Percentiles rank a stretch among this genome's conserved stretches.
These are phyloP conservation scores for Agonopterix heracliana DNA, from an alignment of 2,888 invertebrate genomes.

Conservation along the genomic window DNA sequence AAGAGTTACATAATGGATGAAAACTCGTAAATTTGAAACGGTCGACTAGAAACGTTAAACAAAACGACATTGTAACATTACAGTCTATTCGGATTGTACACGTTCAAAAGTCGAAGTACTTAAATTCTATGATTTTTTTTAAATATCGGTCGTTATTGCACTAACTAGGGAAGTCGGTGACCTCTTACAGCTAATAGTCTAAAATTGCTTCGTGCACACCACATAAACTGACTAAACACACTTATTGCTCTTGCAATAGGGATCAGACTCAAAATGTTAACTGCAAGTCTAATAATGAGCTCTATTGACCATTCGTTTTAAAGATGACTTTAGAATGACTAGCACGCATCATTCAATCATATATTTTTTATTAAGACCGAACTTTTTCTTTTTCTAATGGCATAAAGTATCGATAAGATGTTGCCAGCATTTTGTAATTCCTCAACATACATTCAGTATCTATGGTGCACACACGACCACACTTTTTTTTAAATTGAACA, in stretches of 20 bases:
- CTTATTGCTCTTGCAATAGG: constrained; percentile 21
- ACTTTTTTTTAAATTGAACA: constrained; percentile 30
- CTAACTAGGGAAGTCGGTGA: constrained; percentile 43
- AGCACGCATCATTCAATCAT: too few relatives aligned
- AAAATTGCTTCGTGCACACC: constrained; percentile 52
- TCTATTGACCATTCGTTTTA: too few relatives aligned
- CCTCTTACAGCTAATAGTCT: constrained; percentile 20
- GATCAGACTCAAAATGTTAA: background rate
- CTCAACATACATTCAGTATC: too few relatives aligned
- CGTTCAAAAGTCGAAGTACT: constrained; percentile 63
- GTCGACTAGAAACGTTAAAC: background rate
- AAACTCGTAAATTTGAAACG: too few relatives aligned
- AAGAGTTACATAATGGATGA: too few relatives aligned
- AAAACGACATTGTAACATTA: constrained; percentile 36
- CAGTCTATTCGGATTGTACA: constrained; percentile 73
- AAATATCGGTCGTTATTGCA: constrained; percentile 48
- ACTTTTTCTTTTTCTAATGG: too few relatives aligned
- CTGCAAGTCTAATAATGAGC: too few relatives aligned
- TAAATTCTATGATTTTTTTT: constrained; percentile 30
- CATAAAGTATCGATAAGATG: too few relatives aligned
- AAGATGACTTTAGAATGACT: too few relatives aligned
- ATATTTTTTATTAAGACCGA: too few relatives aligned
- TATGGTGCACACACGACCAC: constrained; percentile 6
- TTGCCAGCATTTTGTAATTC: too few relatives aligned
- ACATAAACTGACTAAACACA: too few relatives aligned